Evolutionary conservation across 1,140 invertebrate species (phyloP).

Genomic region (Papilio xuthus): DNA sequence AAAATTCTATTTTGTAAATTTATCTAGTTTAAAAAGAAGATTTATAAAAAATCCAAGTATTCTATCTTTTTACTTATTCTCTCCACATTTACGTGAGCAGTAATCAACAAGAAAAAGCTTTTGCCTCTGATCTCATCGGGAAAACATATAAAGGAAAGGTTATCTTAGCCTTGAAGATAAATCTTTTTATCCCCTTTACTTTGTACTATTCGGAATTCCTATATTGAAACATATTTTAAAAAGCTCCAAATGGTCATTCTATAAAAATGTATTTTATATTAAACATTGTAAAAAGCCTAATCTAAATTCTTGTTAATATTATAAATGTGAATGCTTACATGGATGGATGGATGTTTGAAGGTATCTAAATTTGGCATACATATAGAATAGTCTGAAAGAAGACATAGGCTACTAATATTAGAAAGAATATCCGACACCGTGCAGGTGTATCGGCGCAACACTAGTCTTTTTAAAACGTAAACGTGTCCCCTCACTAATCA

Average conservation of each 20-base stretch:
- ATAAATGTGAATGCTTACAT: too few species aligned
- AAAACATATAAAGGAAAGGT: constrained; percentile 32
- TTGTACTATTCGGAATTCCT: neutral
- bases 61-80: constrained; percentile 36
- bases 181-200: constrained; percentile 27
- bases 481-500: too few species aligned
- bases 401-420: too few species aligned
- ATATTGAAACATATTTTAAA: neutral
- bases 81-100: constrained; percentile 27
- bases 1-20: neutral
- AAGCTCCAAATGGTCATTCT: neutral
- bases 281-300: too few species aligned
- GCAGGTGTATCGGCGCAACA: too few species aligned
- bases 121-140: constrained; percentile 28
- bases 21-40: neutral
- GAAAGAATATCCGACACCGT: too few species aligned
- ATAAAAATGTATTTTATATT: too few species aligned
- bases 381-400: too few species aligned
- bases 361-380: too few species aligned
- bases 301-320: too few species aligned
- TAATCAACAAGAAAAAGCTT: constrained; percentile 38
- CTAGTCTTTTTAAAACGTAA: too few species aligned
- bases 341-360: too few species aligned
- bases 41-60: constrained; percentile 11
- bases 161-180: constrained; percentile 24